Evolutionary conservation across 2,113 vertebrate genomes (phyloP), one percentile per base, ranked within the genome.

Genomic region (Nothoprocta pentlandii): DNA sequence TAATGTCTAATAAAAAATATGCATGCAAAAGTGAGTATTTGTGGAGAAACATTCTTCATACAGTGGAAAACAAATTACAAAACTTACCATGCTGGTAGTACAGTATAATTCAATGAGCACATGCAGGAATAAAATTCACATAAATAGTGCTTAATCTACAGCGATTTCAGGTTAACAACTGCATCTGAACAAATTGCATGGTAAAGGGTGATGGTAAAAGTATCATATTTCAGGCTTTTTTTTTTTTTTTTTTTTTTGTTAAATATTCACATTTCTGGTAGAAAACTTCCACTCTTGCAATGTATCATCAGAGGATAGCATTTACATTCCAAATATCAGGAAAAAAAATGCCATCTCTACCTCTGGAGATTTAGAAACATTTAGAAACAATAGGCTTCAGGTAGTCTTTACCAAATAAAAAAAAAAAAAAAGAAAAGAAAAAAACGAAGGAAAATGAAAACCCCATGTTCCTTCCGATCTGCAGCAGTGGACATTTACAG

Each of bases 111-210:
- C 97, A 96, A 81, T 97, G 92, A 96, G 79, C 95, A 96, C 97
- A 97, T 47, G 89, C 36, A 79, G 87, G 94, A 93, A 98, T 97
- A 97, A 97, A 98, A 97, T 95, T 93, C 97, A 95, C 94, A 97
- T 97, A 97, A 97, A 97, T 93, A 96, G 84, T 79, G 69, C 86
- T 97, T 96, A 97, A 97, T 97, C 96, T 95, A 90, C 68, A 76
- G 71, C 76, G 0, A 93, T 96, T 95, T 80, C 92, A 91, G 88
- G 59, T 82, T 97, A 96, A 92, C 95, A 95, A 88, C 5, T 89
- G 67, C 82, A 92, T 97, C 94, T 94, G 93, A 96, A 92, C 34
- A 59, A 96, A 97, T 86, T 94, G 80, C 91, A 86, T n/a, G 80
- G 90, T 88, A 96, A 95, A 87, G 80, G 84, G 73, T 96, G 95